Conservation (phyloP, 2,113 vertebrate species). For the Chaetodon auriga region DNA sequence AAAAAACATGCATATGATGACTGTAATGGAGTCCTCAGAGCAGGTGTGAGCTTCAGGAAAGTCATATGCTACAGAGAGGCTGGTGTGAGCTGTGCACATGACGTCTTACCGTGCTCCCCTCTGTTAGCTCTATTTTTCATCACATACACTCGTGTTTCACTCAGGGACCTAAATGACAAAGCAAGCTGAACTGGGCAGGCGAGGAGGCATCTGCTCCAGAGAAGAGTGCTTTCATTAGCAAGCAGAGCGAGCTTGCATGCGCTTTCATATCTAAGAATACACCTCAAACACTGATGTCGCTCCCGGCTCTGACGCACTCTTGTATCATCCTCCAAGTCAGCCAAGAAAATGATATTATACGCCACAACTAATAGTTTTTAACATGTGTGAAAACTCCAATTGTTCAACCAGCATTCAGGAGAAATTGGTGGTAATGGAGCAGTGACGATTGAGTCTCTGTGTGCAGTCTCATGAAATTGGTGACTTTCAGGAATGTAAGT, state of each 20-base stretch:
- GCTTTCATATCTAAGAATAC: not conserved
- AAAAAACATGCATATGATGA: not conserved
- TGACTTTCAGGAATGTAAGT: conserved; percentile 3
- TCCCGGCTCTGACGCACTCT: conserved; percentile 1
- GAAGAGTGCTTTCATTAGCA: not conserved
- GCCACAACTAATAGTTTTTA: conserved; percentile 37
- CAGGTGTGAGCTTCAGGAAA: not conserved
- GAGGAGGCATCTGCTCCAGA: not conserved
- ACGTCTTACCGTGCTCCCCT: not conserved
- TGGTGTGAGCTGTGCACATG: not conserved
- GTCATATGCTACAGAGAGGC: not conserved
- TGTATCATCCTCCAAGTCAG: conserved; percentile 28
- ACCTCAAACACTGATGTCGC: not conserved
- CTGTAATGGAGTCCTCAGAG: not conserved
- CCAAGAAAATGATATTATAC: conserved; percentile 9
- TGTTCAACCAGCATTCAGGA: conserved; percentile 12
- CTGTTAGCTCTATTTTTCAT: not conserved
- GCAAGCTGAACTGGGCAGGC: conserved; percentile 1
- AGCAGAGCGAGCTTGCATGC: not conserved
- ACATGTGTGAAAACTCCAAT: conserved; percentile 40
- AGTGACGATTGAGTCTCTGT: conserved; percentile 8
- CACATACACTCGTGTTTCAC: conserved; percentile 10
- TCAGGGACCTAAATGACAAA: conserved; percentile 25
- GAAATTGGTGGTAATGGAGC: conserved; percentile 34
- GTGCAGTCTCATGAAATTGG: conserved; percentile 10